phyloP scores from a whole-genome alignment of 2,888 invertebrate genomes.

The Acanthosepion lycidas region DNA sequence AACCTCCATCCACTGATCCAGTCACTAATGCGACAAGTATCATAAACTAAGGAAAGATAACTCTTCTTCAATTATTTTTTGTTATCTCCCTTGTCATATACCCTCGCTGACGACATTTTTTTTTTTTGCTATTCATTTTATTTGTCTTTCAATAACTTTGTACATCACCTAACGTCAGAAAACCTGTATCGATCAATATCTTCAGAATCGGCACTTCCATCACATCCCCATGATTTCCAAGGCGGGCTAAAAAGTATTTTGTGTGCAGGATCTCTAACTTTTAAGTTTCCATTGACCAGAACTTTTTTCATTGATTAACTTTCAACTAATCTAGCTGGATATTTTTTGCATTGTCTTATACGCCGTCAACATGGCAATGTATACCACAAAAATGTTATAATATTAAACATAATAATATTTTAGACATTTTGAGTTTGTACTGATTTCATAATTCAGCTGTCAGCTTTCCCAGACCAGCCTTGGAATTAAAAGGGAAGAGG shows the following conservation, averaged over 20 bases:
- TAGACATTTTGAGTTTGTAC: background rate
- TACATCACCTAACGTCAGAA: background rate
- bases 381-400: background rate
- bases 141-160: background rate
- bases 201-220: background rate
- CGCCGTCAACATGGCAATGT: background rate
- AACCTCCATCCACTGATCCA: slow-evolving; percentile 45
- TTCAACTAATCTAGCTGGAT: background rate
- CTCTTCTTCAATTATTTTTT: background rate
- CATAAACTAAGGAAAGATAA: slow-evolving; percentile 17
- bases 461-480: background rate
- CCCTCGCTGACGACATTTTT: background rate
- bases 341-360: background rate
- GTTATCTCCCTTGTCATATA: background rate
- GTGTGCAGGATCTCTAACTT: background rate
- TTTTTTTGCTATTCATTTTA: background rate
- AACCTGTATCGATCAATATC: background rate
- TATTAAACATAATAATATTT: background rate
- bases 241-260: background rate
- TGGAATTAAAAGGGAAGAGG: background rate
- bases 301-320: background rate
- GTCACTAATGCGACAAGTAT: slow-evolving; percentile 24
- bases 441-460: background rate
- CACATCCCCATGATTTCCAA: background rate
- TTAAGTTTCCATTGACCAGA: background rate